Percentiles rank a stretch among this genome's conserved stretches.
Conservation (phyloP, 2,797 vertebrate genomes). For the Cynopterus sphinx region DNA sequence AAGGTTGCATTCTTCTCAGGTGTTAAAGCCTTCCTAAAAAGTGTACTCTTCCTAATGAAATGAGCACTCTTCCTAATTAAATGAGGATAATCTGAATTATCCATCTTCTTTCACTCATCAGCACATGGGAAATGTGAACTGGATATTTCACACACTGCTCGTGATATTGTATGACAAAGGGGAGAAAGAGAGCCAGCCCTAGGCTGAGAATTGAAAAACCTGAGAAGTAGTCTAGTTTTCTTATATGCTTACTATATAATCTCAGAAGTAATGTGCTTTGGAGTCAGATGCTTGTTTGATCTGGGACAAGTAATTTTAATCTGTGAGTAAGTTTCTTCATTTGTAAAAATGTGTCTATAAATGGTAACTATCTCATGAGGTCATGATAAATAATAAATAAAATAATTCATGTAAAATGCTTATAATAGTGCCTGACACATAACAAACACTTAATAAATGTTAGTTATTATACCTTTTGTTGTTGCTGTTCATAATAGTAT, state of each 20-base stretch:
- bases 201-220: not conserved
- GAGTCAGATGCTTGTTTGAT: not conserved
- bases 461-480: not conserved
- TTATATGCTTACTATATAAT: constrained; percentile 14
- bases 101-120: constrained; percentile 44
- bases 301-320: not conserved
- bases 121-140: constrained; percentile 33
- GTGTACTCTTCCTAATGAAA: not conserved
- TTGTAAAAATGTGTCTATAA: constrained; percentile 27
- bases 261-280: constrained; percentile 30
- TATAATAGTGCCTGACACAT: not conserved
- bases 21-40: constrained; percentile 30
- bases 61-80: not conserved
- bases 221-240: not conserved
- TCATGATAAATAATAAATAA: constrained; percentile 47
- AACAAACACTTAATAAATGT: constrained; percentile 13
- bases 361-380: not conserved
- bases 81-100: constrained; percentile 6
- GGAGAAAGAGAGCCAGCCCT: constrained; percentile 22
- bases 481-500: constrained; percentile 1
- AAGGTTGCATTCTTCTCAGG: constrained; percentile 36
- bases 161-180: not conserved
- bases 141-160: not conserved
- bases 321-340: constrained; percentile 31
- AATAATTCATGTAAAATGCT: constrained; percentile 32